Evolutionary conservation across 2,797 vertebrate genomes (phyloP).

Genomic region (Muscicapa striata): DNA sequence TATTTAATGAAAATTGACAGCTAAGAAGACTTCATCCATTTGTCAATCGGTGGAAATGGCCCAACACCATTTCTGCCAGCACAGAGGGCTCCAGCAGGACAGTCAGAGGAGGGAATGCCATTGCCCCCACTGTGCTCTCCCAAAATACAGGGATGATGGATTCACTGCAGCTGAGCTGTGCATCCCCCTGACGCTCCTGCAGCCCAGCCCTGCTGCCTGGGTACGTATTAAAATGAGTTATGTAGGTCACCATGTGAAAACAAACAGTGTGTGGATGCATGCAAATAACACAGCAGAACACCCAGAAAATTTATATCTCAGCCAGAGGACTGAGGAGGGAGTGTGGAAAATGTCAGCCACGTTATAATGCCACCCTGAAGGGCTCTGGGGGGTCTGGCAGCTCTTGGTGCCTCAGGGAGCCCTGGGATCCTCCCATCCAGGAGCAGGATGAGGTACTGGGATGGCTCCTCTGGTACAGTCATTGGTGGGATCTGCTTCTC

Average conservation of each 20-base stretch:
- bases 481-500: background rate
- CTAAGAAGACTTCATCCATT: background rate
- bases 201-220: background rate
- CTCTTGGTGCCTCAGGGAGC: background rate
- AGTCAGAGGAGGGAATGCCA: background rate
- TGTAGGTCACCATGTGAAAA: background rate
- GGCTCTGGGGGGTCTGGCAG: background rate
- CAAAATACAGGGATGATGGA: background rate
- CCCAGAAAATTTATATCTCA: conserved; percentile 1
- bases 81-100: background rate
- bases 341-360: conserved; percentile 6
- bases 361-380: background rate
- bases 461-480: background rate
- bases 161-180: background rate
- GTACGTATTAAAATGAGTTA: background rate
- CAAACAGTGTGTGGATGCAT: conserved; percentile 2
- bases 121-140: fast-evolving
- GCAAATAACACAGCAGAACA: conserved; percentile 18
- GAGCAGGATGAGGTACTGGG: background rate
- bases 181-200: background rate
- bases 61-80: background rate
- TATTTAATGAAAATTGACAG: background rate
- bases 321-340: background rate
- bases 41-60: background rate
- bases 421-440: background rate